A percentile compares a stretch with the other conserved stretches of the same genome.
Evolutionary conservation across 2,888 invertebrate genomes (phyloP).

Genomic region (Hedya salicella): DNA sequence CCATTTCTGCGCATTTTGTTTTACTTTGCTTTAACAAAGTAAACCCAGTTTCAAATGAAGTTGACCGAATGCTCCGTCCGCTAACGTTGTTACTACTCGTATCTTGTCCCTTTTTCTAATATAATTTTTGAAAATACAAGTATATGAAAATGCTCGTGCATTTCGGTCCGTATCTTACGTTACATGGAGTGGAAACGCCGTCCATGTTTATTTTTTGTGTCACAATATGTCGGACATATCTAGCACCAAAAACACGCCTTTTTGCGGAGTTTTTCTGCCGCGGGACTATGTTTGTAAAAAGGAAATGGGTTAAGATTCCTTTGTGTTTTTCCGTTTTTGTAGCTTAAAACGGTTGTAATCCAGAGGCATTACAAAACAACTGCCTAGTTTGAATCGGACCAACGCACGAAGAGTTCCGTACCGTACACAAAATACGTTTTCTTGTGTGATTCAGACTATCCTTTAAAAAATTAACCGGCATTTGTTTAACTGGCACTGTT

Average conservation of each 20-base stretch:
- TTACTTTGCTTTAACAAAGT: not conserved
- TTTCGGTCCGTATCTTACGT: constrained; percentile 25
- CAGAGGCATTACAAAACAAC: constrained; percentile 2
- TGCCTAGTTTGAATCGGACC: too few species aligned
- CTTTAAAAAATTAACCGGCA: too few species aligned
- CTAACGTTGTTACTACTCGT: constrained; percentile 18
- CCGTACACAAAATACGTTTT: too few species aligned
- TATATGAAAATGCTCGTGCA: constrained; percentile 26
- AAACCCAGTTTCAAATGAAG: constrained; percentile 17
- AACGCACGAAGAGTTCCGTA: too few species aligned
- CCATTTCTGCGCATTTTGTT: too few species aligned
- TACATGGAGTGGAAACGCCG: constrained; percentile 11
- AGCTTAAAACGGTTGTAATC: constrained; percentile 2
- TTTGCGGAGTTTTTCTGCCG: constrained; percentile 4
- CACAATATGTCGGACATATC: constrained; percentile 23
- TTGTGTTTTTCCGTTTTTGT: constrained; percentile 27
- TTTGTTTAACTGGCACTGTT: too few species aligned
- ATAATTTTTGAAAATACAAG: constrained; percentile 23
- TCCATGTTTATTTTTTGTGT: constrained; percentile 23
- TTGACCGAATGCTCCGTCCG: constrained; percentile 12
- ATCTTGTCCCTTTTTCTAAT: constrained; percentile 20
- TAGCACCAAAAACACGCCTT: constrained; percentile 22
- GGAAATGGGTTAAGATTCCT: constrained; percentile 9
- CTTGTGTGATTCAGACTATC: too few species aligned
- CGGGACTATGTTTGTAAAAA: constrained; percentile 9